Evolutionary conservation across 2,888 invertebrate genomes (phyloP), one percentile per base, ranked within the genome.

Genomic region (Nemotelus pantherinus): DNA sequence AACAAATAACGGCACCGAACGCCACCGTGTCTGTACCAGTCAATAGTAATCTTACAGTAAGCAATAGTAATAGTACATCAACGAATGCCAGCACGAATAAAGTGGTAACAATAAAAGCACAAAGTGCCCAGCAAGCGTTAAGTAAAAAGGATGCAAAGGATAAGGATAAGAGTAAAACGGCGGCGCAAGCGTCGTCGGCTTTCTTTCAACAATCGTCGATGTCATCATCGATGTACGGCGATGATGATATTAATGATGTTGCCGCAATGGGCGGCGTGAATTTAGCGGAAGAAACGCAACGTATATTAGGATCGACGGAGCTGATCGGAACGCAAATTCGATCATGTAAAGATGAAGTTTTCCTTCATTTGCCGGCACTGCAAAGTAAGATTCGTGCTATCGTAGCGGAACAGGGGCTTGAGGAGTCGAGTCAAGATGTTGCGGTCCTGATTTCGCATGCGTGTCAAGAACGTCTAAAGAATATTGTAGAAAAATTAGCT

Each of bases 221-320:
- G 83, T 87, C 86, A 88, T 92, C 87, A 50, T 86, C 87, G 25
- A 85, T 87, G 82, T 90, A 90, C 80, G 96, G 95, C 63, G 97
- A 97, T 84, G 98, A 98, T 85, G 98, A 99, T 86, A 97, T 98
- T 84, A 99, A 98, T 85, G 98, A 99, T 88, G 98, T 99, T 10
- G 98, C 98, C 48, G 97, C 98, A 7, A 98, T 99, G 98, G 98
- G 98, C 80, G 98, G 98, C 72, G 98, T 99, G 77, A 99, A 99
- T 88, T 90, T 99, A 83, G 95, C 95, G 0, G 98, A 99, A 88
- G 98, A 99, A 88, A 94, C 95, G 55, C 97, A 97, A 86, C 92
- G 96, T 86, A 98, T 98, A 84, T 90, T 98, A 79, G 96, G 96
- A 10, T 93, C 95, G 25, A 94, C 95, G 2, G 95, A 96, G 83